Conservation (phyloP, 1,140 invertebrate species). For the Cepaea nemoralis region DNA sequence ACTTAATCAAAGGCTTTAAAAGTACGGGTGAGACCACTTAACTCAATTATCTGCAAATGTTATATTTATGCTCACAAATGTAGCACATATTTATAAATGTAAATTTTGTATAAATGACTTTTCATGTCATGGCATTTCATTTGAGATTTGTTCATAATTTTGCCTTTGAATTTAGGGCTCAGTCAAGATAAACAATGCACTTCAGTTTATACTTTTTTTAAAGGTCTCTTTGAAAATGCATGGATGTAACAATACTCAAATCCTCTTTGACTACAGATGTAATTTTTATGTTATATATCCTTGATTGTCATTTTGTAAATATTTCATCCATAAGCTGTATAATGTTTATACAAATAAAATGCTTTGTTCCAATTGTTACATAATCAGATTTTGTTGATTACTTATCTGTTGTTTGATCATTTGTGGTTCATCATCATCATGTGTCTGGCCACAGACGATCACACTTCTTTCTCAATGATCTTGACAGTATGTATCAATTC, state of each 20-base stretch:
- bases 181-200: background rate
- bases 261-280: background rate
- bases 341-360: background rate
- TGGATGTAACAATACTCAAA: no score
- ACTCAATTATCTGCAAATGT: background rate
- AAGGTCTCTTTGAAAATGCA: no score
- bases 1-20: no score
- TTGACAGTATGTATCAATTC: no score
- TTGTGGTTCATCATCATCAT: no score
- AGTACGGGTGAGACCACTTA: no score
- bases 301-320: background rate
- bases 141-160: background rate
- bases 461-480: no score
- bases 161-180: background rate
- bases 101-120: background rate
- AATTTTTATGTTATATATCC: background rate
- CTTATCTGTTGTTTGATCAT: no score
- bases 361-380: no score
- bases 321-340: background rate
- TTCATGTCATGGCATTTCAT: background rate
- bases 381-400: no score
- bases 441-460: no score
- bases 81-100: slow-evolving; percentile 2
- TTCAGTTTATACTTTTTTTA: background rate
- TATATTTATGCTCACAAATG: background rate